phyloP scores from a whole-genome alignment of 1,140 invertebrate genomes.

The Hetaerina americana region DNA sequence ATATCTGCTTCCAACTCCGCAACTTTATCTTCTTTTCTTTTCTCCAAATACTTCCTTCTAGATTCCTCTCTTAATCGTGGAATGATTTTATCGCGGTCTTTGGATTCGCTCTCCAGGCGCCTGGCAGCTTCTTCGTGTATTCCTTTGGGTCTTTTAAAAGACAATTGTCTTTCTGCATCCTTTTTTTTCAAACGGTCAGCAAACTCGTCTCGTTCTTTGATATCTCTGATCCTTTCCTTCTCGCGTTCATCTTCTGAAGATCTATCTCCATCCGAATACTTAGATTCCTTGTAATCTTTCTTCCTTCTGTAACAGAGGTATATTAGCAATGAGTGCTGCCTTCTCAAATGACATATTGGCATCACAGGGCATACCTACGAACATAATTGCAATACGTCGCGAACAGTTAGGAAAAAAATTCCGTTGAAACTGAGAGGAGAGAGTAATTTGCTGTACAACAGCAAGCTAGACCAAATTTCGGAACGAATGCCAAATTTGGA shows the following conservation, averaged over 20 bases:
- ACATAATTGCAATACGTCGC: too few species aligned
- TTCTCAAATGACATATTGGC: too few species aligned
- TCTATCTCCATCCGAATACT: background rate
- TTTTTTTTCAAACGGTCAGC: conserved; percentile 72
- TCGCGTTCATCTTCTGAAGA: conserved; percentile 33
- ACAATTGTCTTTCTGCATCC: conserved; percentile 80
- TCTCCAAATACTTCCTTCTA: conserved; percentile 84
- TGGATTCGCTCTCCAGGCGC: conserved; percentile 71
- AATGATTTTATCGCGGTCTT: conserved; percentile 73
- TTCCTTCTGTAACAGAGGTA: background rate
- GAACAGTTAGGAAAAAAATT: too few species aligned
- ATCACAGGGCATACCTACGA: too few species aligned
- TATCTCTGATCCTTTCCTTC: conserved; percentile 57
- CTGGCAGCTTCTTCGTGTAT: conserved; percentile 78
- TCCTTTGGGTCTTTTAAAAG: conserved; percentile 36
- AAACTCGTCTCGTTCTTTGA: conserved; percentile 91
- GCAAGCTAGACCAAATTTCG: too few species aligned
- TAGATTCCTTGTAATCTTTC: background rate
- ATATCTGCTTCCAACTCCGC: conserved; percentile 91
- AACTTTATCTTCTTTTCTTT: conserved; percentile 92
- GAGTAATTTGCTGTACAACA: too few species aligned
- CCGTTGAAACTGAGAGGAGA: too few species aligned
- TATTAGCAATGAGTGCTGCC: too few species aligned
- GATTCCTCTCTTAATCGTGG: conserved; percentile 83
- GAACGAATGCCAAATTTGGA: too few species aligned